Conservation (phyloP, 2,888 invertebrate species). For the Ophonus ardosiacus region DNA sequence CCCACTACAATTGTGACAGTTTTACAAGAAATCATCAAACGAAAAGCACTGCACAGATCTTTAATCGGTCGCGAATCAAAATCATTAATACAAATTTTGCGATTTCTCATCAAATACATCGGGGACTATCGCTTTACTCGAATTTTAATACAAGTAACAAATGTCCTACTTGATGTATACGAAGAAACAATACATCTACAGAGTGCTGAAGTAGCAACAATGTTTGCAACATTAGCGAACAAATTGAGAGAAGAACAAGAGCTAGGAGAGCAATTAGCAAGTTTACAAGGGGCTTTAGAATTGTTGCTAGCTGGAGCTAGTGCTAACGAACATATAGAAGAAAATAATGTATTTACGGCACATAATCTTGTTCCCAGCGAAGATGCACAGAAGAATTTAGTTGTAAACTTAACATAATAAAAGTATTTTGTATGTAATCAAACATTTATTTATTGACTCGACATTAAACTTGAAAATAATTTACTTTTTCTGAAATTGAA, state of each 20-base stretch:
- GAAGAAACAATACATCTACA: slow-evolving; percentile 81
- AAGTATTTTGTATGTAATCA: background rate
- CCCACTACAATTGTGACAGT: slow-evolving; percentile 90
- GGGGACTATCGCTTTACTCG: slow-evolving; percentile 86
- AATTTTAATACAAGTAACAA: slow-evolving; percentile 85
- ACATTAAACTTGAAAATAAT: too few species aligned
- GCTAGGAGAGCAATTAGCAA: slow-evolving; percentile 81
- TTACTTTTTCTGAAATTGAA: too few species aligned
- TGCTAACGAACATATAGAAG: slow-evolving; percentile 74
- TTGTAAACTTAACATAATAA: slow-evolving; percentile 76
- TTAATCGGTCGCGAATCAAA: slow-evolving; percentile 85
- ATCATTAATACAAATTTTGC: slow-evolving; percentile 82
- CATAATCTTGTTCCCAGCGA: slow-evolving; percentile 71
- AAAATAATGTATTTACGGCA: slow-evolving; percentile 70
- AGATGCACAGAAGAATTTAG: slow-evolving; percentile 79
- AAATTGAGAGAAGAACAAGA: slow-evolving; percentile 83
- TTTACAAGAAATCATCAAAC: slow-evolving; percentile 91
- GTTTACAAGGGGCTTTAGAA: slow-evolving; percentile 84
- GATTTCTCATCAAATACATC: slow-evolving; percentile 85
- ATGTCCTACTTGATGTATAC: slow-evolving; percentile 86
- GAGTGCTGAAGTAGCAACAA: slow-evolving; percentile 80
- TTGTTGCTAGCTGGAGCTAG: slow-evolving; percentile 82
- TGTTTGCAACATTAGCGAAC: slow-evolving; percentile 80
- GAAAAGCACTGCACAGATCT: slow-evolving; percentile 87
- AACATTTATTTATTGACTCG: background rate